Percentiles rank a stretch among this genome's conserved stretches.
Conservation (phyloP, 2,113 vertebrate genomes). For the Actenoides lindsayi region DNA sequence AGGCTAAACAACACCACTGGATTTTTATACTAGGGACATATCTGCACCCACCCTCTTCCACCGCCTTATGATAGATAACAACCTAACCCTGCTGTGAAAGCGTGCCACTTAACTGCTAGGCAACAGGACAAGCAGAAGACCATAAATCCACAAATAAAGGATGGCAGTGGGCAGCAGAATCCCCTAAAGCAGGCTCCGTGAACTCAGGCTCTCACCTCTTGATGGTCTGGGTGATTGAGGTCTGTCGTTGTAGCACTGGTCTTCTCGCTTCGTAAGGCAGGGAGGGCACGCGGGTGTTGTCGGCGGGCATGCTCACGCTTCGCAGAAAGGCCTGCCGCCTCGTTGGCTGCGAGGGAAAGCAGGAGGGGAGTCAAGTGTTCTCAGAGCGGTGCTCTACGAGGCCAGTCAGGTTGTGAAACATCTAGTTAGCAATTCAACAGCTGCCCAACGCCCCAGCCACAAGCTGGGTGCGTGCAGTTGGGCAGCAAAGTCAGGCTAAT, state of each 20-base stretch:
- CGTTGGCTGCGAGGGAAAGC: constrained; percentile 73
- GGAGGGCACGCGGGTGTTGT: constrained; percentile 84
- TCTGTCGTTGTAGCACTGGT: constrained; percentile 87
- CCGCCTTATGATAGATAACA: background rate
- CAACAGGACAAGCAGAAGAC: background rate
- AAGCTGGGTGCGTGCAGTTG: background rate
- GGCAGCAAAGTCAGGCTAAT: background rate
- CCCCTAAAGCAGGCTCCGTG: background rate
- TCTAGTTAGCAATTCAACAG: background rate
- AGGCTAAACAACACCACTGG: background rate
- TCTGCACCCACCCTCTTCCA: background rate
- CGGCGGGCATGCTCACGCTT: constrained; percentile 93
- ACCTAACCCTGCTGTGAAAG: background rate
- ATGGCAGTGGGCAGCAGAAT: fast-evolving
- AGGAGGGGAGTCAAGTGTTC: background rate
- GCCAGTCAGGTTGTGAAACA: background rate
- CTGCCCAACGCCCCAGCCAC: fast-evolving
- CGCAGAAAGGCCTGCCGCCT: constrained; percentile 89
- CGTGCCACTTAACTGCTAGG: background rate
- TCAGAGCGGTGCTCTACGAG: background rate
- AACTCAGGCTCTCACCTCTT: constrained; percentile 81
- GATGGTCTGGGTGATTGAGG: constrained; percentile 98
- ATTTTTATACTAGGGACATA: background rate
- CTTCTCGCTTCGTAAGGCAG: constrained; percentile 81
- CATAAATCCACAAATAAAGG: fast-evolving